phyloP scores from a whole-genome alignment of 2,888 invertebrate species.

The Apocheima hispidaria region DNA sequence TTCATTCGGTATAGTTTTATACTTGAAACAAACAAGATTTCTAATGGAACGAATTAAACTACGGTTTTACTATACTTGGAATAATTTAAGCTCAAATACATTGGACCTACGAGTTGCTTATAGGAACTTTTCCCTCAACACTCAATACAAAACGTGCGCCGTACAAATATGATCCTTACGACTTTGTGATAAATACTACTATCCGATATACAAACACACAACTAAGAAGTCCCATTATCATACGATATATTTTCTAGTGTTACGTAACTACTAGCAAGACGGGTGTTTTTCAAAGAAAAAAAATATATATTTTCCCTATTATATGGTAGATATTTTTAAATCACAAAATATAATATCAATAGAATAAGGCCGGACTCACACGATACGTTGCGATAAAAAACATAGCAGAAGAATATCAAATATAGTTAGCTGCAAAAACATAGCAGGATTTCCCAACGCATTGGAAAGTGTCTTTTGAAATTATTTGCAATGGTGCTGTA shows the following conservation, averaged over 20 bases:
- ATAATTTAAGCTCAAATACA: conserved; percentile 33
- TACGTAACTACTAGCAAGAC: conserved; percentile 10
- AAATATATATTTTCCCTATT: too few relatives aligned
- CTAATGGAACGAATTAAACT: background rate
- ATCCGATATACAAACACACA: conserved; percentile 33
- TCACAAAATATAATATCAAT: background rate
- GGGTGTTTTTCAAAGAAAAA: background rate
- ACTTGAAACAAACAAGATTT: background rate
- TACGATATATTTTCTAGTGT: conserved; percentile 19
- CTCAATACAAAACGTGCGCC: conserved; percentile 38
- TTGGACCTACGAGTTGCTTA: conserved; percentile 37
- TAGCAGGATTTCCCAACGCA: too few relatives aligned
- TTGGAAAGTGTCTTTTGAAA: too few relatives aligned
- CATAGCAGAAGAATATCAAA: too few relatives aligned
- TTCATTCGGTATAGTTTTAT: too few relatives aligned
- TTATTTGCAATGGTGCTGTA: too few relatives aligned
- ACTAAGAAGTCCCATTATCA: conserved; percentile 34
- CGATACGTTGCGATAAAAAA: background rate
- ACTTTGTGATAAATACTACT: conserved; percentile 36
- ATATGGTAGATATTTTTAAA: background rate
- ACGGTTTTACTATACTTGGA: conserved; percentile 2
- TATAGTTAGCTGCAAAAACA: too few relatives aligned
- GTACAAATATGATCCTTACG: conserved; percentile 37
- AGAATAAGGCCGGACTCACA: background rate
- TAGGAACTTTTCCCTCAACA: conserved; percentile 49